Percentiles rank a stretch among this genome's conserved stretches.
Evolutionary conservation across 2,113 vertebrate species (phyloP).

Genomic region (Siphamia tubifer): DNA sequence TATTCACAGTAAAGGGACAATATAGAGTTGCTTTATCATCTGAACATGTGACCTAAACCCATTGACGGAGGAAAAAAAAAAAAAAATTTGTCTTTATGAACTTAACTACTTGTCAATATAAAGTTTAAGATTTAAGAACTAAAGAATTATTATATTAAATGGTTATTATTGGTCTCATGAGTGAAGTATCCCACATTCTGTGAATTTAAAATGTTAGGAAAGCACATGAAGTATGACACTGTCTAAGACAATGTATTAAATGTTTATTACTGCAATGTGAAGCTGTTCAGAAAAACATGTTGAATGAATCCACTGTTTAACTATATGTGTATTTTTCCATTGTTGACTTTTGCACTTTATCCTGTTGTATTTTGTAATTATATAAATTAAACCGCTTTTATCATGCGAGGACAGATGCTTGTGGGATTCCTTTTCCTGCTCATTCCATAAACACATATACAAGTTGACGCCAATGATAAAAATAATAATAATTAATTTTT

Average conservation of each 20-base stretch:
- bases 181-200: conserved; percentile 3
- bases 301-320: conserved; percentile 9
- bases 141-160: conserved; percentile 18
- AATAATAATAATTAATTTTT: no score
- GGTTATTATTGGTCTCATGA: conserved; percentile 13
- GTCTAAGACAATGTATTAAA: conserved; percentile 31
- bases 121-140: conserved; percentile 9
- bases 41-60: background rate
- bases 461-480: no score
- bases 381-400: conserved; percentile 2
- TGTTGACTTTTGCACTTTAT: conserved; percentile 72
- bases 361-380: conserved; percentile 50
- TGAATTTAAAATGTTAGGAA: conserved; percentile 39
- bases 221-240: conserved; percentile 53
- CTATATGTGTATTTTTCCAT: conserved; percentile 31
- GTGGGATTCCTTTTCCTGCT: conserved; percentile 2
- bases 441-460: no score
- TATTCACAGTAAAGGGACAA: conserved; percentile 33
- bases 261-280: conserved; percentile 65
- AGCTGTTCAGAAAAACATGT: conserved; percentile 19
- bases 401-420: background rate
- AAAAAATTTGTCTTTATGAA: no score
- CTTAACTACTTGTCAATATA: conserved; percentile 3
- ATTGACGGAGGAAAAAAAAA: no score
- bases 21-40: background rate